Conservation (phyloP, 1,140 invertebrate species). For the Latrodectus geometricus region DNA sequence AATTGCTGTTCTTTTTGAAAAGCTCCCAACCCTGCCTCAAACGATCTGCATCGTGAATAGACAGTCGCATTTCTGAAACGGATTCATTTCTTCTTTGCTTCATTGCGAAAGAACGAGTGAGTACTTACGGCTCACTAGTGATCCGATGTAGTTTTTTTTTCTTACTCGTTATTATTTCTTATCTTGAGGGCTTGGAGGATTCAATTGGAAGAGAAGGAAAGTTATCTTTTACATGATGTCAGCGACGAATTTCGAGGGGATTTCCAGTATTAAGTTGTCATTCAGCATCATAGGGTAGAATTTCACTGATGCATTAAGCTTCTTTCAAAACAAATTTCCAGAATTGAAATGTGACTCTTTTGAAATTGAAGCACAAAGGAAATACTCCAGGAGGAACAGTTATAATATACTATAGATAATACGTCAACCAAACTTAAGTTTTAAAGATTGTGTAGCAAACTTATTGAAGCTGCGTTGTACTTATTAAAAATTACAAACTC, state of each 20-base stretch:
- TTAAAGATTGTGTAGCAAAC: too few species aligned
- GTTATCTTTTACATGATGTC: conserved; percentile 25
- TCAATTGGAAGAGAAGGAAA: conserved; percentile 30
- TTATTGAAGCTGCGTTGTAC: too few species aligned
- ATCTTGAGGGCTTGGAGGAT: conserved; percentile 12
- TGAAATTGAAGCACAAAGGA: too few species aligned
- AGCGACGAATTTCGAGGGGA: conserved; percentile 8
- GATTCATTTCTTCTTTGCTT: conserved; percentile 18
- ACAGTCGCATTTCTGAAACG: background rate
- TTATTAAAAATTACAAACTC: too few species aligned
- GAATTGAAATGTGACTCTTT: background rate
- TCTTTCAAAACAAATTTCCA: background rate
- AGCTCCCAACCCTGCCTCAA: background rate
- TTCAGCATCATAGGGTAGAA: background rate
- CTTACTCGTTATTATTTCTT: conserved; percentile 5
- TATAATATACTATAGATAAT: too few species aligned
- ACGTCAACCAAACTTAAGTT: too few species aligned
- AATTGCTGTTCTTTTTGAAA: conserved; percentile 38
- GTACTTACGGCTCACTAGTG: conserved; percentile 15
- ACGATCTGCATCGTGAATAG: conserved; percentile 6
- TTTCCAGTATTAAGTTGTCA: background rate
- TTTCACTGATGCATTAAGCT: background rate
- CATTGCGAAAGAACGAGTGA: conserved; percentile 34
- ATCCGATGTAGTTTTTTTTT: background rate
- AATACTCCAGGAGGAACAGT: too few species aligned